Percentiles rank a stretch among this genome's conserved stretches.
Conservation (phyloP, 2,113 vertebrate genomes). For the Salvelinus alpinus region DNA sequence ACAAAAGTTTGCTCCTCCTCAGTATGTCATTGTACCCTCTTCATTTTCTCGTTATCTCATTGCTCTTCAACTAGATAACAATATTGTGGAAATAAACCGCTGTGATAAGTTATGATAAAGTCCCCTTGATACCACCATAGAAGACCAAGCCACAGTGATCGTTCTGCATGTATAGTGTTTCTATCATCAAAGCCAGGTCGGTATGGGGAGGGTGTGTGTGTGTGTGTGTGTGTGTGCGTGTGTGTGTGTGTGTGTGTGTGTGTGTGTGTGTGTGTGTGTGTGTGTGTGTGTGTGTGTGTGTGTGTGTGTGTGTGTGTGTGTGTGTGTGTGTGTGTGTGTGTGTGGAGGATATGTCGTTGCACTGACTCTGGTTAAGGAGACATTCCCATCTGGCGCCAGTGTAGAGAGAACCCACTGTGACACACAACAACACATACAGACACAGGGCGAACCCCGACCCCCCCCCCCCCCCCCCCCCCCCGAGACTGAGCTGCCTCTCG, state of each 20-base stretch:
- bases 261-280: slow-evolving; percentile 51
- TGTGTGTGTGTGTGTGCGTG: slow-evolving; percentile 47
- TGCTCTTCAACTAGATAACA: slow-evolving; percentile 40
- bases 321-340: slow-evolving; percentile 58
- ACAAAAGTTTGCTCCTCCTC: slow-evolving; percentile 12
- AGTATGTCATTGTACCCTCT: slow-evolving; percentile 35
- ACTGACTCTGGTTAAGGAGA: slow-evolving; percentile 68
- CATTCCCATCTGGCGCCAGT: slow-evolving; percentile 80
- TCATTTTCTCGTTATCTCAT: slow-evolving; percentile 23
- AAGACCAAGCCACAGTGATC: slow-evolving; percentile 58
- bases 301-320: slow-evolving; percentile 52
- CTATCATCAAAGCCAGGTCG: slow-evolving; percentile 65
- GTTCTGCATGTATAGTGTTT: slow-evolving; percentile 65
- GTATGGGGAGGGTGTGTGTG: slow-evolving; percentile 57
- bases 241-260: slow-evolving; percentile 27
- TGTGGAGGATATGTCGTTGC: slow-evolving; percentile 59
- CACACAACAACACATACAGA: slow-evolving; percentile 76
- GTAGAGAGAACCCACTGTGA: slow-evolving; percentile 76
- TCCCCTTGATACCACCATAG: slow-evolving; percentile 38
- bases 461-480: slow-evolving; percentile 32
- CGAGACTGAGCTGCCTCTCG: slow-evolving; percentile 48
- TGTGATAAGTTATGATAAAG: slow-evolving; percentile 62
- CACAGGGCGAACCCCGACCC: slow-evolving; percentile 65
- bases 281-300: slow-evolving; percentile 57
- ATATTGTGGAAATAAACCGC: neutral